Evolutionary conservation across 2,797 vertebrate genomes (phyloP).

Genomic region (Enteromius anoplus): DNA sequence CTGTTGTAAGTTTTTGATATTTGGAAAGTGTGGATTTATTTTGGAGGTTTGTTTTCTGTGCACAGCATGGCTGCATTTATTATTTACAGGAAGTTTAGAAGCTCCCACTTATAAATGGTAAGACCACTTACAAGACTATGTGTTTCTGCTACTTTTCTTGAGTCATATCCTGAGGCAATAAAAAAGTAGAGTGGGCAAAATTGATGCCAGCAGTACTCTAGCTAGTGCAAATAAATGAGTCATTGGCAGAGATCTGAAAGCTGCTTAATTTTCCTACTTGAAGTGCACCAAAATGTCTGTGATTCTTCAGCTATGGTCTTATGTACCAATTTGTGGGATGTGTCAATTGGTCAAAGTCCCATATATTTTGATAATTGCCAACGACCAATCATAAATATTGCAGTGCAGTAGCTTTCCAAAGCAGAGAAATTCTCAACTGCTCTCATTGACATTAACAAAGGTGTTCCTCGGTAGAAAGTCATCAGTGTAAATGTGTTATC

Average conservation of each 20-base stretch:
- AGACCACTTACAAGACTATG: constrained; percentile 3
- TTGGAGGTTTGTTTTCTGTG: neutral
- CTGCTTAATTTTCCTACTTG: neutral
- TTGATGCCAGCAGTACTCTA: constrained; percentile 15
- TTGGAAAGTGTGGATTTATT: constrained; percentile 11
- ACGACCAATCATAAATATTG: neutral
- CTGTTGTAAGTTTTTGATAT: neutral
- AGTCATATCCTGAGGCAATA: constrained; percentile 38
- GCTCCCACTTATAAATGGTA: constrained; percentile 9
- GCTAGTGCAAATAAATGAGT: constrained; percentile 36
- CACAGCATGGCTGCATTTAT: constrained; percentile 11
- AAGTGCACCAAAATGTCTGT: neutral
- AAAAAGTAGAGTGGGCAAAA: neutral
- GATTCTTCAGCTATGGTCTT: neutral
- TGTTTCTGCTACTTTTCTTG: neutral
- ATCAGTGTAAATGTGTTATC: constrained; percentile 4
- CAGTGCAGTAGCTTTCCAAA: neutral
- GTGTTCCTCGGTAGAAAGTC: constrained; percentile 1
- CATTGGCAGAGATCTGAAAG: neutral
- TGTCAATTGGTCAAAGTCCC: neutral
- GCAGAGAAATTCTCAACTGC: neutral
- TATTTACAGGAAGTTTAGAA: constrained; percentile 21
- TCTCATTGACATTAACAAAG: neutral
- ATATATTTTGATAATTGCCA: neutral
- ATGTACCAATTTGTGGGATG: neutral